A percentile compares a stretch with the other conserved stretches of the same genome.
Evolutionary conservation across 2,113 vertebrate genomes (phyloP).

Genomic region (Psephotus haematonotus): DNA sequence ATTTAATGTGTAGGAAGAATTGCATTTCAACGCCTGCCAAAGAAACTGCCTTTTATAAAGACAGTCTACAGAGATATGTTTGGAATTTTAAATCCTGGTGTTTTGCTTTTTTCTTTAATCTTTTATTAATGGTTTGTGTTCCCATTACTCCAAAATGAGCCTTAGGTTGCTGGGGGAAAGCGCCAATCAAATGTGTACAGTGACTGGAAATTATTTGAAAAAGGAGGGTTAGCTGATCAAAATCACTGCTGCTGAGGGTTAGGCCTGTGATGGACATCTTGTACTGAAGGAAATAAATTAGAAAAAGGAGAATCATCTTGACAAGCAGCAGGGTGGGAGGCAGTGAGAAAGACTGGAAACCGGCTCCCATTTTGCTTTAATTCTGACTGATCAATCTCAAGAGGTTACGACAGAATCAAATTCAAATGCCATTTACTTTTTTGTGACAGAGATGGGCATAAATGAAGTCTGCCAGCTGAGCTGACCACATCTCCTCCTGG

Average conservation of each 20-base stretch:
- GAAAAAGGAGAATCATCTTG: background rate
- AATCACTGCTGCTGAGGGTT: slow-evolving; percentile 15
- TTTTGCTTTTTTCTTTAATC: slow-evolving; percentile 70
- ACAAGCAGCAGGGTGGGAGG: slow-evolving; percentile 3
- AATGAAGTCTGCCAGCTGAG: background rate
- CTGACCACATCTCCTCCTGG: background rate
- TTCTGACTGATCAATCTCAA: slow-evolving; percentile 1
- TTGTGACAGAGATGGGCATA: background rate
- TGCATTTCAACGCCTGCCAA: slow-evolving; percentile 56
- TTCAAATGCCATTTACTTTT: background rate
- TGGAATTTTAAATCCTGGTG: slow-evolving; percentile 71
- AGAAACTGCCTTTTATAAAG: slow-evolving; percentile 72
- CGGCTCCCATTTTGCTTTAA: background rate
- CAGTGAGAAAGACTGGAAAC: background rate
- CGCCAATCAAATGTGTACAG: slow-evolving; percentile 34
- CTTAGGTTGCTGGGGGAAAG: slow-evolving; percentile 46
- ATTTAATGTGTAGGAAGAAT: slow-evolving; percentile 70
- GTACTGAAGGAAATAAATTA: background rate
- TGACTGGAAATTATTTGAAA: slow-evolving; percentile 44
- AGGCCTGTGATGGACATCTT: slow-evolving; percentile 39
- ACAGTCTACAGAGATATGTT: slow-evolving; percentile 70
- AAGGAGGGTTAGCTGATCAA: slow-evolving; percentile 42
- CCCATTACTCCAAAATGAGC: slow-evolving; percentile 67
- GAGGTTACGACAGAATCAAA: background rate
- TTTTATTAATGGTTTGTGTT: slow-evolving; percentile 75